Conservation (phyloP, 2,113 vertebrate species). For the Charina bottae region DNA sequence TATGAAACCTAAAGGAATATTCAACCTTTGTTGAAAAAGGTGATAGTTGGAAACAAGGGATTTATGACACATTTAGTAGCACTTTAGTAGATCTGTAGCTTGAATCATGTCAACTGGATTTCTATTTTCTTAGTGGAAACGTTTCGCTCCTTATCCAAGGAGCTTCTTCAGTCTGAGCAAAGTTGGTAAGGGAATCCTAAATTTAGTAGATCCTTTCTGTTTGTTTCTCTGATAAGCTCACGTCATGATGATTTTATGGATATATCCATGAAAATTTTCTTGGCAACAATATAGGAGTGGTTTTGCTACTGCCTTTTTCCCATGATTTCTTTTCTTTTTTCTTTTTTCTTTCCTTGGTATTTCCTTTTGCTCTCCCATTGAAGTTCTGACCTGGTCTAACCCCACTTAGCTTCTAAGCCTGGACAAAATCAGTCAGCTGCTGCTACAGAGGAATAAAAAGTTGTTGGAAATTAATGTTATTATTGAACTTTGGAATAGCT, state of each 20-base stretch:
- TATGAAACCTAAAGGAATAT: not conserved
- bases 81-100: not conserved
- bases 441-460: constrained; percentile 41
- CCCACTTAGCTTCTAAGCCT: not conserved
- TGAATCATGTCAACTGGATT: no score
- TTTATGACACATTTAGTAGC: not conserved
- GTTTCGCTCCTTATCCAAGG: no score
- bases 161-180: no score
- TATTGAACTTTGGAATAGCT: constrained; percentile 57
- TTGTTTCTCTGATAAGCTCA: not conserved
- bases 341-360: not conserved
- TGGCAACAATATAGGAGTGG: not conserved
- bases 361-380: not conserved
- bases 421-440: not conserved
- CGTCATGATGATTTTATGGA: not conserved
- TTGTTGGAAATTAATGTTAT: constrained; percentile 34
- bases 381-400: not conserved
- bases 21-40: not conserved
- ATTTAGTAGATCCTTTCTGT: not conserved
- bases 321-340: not conserved
- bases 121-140: no score
- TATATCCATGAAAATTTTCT: not conserved
- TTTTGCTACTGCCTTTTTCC: not conserved
- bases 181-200: no score
- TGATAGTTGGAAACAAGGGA: not conserved